These are phyloP conservation scores for Furnarius figulus DNA, from an alignment of 2,113 vertebrate species.

Conservation along the genomic window DNA sequence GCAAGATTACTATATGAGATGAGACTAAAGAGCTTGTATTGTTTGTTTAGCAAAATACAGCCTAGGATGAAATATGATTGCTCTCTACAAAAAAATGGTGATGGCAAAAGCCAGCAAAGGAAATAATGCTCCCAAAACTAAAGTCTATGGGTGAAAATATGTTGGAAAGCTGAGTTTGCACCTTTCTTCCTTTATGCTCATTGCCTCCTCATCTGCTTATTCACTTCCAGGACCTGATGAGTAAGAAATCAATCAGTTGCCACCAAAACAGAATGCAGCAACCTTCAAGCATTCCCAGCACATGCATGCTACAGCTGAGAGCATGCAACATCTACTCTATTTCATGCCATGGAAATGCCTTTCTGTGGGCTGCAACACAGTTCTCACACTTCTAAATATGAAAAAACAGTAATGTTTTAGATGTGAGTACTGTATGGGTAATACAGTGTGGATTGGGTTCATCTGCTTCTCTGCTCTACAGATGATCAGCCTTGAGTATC, in stretches of 20 bases:
- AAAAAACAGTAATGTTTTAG: background rate
- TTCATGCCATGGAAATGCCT: background rate
- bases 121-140: background rate
- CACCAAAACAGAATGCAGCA: background rate
- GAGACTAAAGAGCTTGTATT: background rate
- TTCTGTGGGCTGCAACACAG: background rate
- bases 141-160: background rate
- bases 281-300: background rate
- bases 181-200: background rate
- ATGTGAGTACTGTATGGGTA: background rate
- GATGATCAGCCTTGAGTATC: background rate
- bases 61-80: background rate
- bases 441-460: background rate
- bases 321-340: background rate
- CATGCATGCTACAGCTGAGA: background rate
- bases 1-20: background rate
- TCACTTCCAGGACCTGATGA: background rate
- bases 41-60: background rate
- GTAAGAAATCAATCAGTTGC: background rate
- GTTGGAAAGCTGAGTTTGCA: background rate
- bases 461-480: background rate
- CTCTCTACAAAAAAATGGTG: background rate
- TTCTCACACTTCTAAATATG: background rate
- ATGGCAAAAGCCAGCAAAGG: background rate
- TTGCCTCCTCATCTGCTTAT: background rate